Evolutionary conservation across 2,113 vertebrate genomes (phyloP), one percentile per base, ranked within the genome.

Genomic region (Xenus cinereus): DNA sequence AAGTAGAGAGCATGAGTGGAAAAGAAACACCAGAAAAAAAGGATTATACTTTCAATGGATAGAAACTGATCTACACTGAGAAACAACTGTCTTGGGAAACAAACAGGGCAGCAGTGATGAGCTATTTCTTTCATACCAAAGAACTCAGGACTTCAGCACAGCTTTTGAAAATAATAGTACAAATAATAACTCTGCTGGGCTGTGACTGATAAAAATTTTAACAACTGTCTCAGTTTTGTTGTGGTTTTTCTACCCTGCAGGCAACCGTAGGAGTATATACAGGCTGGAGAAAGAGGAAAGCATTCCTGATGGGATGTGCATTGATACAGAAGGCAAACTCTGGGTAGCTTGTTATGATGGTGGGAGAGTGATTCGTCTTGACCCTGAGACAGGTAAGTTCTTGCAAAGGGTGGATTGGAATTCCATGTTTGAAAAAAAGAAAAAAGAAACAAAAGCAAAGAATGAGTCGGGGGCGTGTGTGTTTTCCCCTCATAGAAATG

Each of bases 331-430:
- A 46, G 99, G 99, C 50, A 98, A 98, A 86, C 98, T 99, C 43
- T 99, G 99, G 99, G 98, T 99, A n/a, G 98, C 99, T 66, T 99
- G 99, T 95, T 99, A 98, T 32, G 97, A 98, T 33, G 99, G 98
- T 96, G 99, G 99, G 76, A 97, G 99, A 93, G 99, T 99, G 80
- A 97, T 99, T 86, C 98, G 98, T 71, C 98, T 99, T 21, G 99
- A 99, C 93, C 99, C 99, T 21, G 96, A 98, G 48, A 99, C 99
- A 92, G 99, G 99, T 99, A 76, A 81, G 95, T 88, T 23, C 15
- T 79, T 59, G 30, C 48, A 79, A 77, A 83, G 35, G 57, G 23
- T 56, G 13, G 41, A 53, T 27, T 85, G 66, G 39, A 68, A 82
- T 81, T 82, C 27, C 90, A 17, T 63, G n/a, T 43, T 74, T 27